These are phyloP conservation scores for Cartodere bifasciata DNA, from an alignment of 2,888 invertebrate genomes.

Conservation along the genomic window DNA sequence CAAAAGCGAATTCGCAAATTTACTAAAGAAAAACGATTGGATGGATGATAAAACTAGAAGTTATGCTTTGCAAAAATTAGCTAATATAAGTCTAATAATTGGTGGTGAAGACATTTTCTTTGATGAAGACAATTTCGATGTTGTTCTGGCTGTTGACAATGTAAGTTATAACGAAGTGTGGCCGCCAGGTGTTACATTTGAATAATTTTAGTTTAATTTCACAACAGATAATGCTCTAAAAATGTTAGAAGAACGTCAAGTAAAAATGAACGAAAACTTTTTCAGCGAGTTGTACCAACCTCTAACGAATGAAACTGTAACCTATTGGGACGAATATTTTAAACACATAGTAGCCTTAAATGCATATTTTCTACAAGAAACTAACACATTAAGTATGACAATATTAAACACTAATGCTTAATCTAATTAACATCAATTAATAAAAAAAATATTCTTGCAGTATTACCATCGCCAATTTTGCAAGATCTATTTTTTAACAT, in stretches of 20 bases:
- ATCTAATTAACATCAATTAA: too few relatives aligned
- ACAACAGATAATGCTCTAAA: conserved; percentile 18
- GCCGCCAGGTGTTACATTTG: background rate
- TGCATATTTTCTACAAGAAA: too few relatives aligned
- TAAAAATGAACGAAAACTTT: conserved; percentile 13
- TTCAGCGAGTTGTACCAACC: conserved; percentile 11
- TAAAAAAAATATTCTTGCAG: too few relatives aligned
- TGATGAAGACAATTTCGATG: conserved; percentile 19
- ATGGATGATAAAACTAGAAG: conserved; percentile 18
- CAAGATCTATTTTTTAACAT: conserved; percentile 20
- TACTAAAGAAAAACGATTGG: conserved; percentile 17
- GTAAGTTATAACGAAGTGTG: conserved; percentile 14
- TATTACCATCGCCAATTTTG: conserved; percentile 23
- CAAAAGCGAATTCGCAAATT: conserved; percentile 16
- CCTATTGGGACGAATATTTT: conserved; percentile 5
- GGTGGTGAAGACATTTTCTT: conserved; percentile 21
- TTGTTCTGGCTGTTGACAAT: conserved; percentile 16
- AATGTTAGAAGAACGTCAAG: conserved; percentile 14
- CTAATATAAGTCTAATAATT: conserved; percentile 17
- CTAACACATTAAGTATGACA: too few relatives aligned
- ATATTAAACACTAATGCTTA: conserved; percentile 19
- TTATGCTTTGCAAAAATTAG: conserved; percentile 13
- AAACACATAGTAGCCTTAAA: too few relatives aligned
- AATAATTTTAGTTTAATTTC: conserved; percentile 13
- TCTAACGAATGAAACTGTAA: conserved; percentile 10